A percentile compares a stretch with the other conserved stretches of the same genome.
These are phyloP conservation scores for Formica exsecta DNA, from an alignment of 1,140 invertebrate species.

Conservation along the genomic window DNA sequence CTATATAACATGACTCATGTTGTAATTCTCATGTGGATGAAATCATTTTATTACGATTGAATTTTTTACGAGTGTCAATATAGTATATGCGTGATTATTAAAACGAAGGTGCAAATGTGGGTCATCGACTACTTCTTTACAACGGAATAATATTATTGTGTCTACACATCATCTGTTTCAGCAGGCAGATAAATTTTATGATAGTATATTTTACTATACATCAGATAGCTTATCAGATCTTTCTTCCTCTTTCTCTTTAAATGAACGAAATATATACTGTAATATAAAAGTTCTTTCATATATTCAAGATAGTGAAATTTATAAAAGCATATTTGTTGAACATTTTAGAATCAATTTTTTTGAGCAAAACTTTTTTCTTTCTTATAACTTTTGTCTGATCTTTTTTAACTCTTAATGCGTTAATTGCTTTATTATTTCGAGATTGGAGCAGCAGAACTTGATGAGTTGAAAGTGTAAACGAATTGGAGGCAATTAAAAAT, in stretches of 20 bases:
- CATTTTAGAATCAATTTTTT: background rate
- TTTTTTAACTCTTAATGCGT: background rate
- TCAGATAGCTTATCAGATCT: conserved; percentile 35
- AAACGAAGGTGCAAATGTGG: conserved; percentile 52
- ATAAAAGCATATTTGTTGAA: background rate
- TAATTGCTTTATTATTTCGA: too few relatives aligned
- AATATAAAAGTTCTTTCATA: background rate
- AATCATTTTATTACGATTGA: background rate
- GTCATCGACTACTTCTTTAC: conserved; percentile 43
- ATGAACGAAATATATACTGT: background rate
- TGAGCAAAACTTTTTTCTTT: background rate
- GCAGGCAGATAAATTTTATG: conserved; percentile 17
- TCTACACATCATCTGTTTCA: conserved; percentile 6
- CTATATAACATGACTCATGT: background rate
- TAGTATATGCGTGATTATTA: background rate
- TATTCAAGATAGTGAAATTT: background rate
- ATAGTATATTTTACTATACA: conserved; percentile 27
- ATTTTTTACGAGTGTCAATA: conserved; percentile 14
- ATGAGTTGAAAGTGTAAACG: too few relatives aligned
- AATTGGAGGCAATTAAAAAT: too few relatives aligned
- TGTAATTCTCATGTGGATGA: background rate
- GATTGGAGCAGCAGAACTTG: too few relatives aligned
- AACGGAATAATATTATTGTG: conserved; percentile 39
- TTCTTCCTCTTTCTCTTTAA: background rate
- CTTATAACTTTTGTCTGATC: background rate